Percentiles rank a stretch among this genome's conserved stretches.
These are phyloP conservation scores for Cerceris ruficornis DNA, from an alignment of 2,888 invertebrate species.

Conservation along the genomic window DNA sequence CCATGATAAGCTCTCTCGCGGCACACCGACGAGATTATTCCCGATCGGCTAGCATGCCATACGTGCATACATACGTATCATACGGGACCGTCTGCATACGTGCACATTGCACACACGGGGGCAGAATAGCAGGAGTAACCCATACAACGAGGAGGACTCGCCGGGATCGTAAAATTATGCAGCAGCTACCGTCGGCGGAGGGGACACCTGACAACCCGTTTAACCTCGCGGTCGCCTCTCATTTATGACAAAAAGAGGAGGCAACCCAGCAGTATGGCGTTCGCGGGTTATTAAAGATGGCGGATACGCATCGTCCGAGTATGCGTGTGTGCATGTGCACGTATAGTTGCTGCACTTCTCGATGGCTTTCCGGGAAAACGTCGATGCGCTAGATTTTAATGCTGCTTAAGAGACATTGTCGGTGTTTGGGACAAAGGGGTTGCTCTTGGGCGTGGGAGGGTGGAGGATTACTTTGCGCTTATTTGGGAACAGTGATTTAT, in stretches of 20 bases:
- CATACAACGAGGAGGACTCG: conserved; percentile 36
- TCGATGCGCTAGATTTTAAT: conserved; percentile 73
- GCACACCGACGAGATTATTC: conserved; percentile 31
- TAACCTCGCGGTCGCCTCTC: conserved; percentile 74
- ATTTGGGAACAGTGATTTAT: too few relatives aligned
- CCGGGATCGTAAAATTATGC: conserved; percentile 76
- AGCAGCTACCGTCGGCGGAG: conserved; percentile 65
- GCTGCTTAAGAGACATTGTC: conserved; percentile 15
- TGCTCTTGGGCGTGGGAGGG: too few relatives aligned
- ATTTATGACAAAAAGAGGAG: conserved; percentile 77
- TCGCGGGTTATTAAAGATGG: conserved; percentile 79
- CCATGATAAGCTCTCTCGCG: conserved; percentile 27
- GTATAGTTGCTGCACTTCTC: conserved; percentile 54
- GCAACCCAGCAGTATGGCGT: conserved; percentile 73
- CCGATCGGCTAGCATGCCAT: conserved; percentile 23
- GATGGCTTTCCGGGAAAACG: conserved; percentile 29
- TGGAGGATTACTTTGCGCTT: too few relatives aligned
- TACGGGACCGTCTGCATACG: background rate
- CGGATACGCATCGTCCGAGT: conserved; percentile 51
- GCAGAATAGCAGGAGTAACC: conserved; percentile 1
- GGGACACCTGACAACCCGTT: conserved; percentile 78
- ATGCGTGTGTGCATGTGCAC: conserved; percentile 9
- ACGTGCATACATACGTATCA: conserved; percentile 7
- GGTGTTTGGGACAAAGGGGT: too few relatives aligned
- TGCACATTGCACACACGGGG: background rate